phyloP scores from a whole-genome alignment of 2,797 vertebrate genomes.

The Pseudomugil gertrudae region DNA sequence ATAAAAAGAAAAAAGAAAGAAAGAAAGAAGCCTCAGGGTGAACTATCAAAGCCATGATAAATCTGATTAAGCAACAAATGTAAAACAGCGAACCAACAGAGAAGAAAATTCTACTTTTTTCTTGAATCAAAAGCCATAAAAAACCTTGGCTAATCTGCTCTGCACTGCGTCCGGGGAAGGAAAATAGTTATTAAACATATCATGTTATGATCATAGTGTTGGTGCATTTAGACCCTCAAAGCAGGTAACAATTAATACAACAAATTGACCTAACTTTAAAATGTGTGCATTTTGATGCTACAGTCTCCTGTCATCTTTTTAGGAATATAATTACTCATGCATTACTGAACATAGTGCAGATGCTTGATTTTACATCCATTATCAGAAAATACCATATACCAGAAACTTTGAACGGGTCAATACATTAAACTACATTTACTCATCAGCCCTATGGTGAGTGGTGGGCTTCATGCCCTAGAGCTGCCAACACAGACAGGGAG shows the following conservation, averaged over 20 bases:
- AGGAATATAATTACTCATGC: neutral
- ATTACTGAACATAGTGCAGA: no score
- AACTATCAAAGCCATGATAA: constrained; percentile 50
- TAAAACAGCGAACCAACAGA: constrained; percentile 26
- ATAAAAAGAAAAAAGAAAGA: constrained; percentile 16
- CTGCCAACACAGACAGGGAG: constrained; percentile 87
- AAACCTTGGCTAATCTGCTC: constrained; percentile 2
- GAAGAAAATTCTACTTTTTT: constrained; percentile 24
- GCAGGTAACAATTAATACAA: neutral
- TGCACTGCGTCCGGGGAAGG: neutral
- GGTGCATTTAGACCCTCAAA: neutral
- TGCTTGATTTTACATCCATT: constrained; percentile 70
- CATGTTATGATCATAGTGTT: neutral
- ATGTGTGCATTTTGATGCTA: neutral
- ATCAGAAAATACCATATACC: constrained; percentile 83
- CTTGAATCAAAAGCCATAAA: constrained; percentile 5
- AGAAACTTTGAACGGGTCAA: constrained; percentile 90
- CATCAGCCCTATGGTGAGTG: constrained; percentile 85
- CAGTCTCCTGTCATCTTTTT: neutral
- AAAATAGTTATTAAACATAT: neutral
- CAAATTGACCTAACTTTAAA: neutral
- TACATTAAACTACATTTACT: constrained; percentile 91
- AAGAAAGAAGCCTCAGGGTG: constrained; percentile 46
- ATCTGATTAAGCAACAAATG: constrained; percentile 53
- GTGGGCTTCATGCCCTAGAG: constrained; percentile 86